phyloP scores from a whole-genome alignment of 2,888 invertebrate genomes.

The Phalera bucephala region DNA sequence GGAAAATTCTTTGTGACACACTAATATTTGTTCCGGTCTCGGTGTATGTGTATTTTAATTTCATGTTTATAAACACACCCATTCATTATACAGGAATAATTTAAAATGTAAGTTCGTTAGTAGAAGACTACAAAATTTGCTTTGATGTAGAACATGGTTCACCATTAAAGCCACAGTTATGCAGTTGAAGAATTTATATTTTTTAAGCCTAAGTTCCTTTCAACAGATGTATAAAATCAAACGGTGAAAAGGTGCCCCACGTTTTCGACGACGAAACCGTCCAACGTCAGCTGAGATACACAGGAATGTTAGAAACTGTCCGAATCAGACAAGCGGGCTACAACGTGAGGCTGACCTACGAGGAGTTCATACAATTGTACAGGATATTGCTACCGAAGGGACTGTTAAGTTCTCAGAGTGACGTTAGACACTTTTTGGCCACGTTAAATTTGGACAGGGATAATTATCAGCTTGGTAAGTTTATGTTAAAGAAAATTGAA shows the following conservation, averaged over 20 bases:
- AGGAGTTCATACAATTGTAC: conserved; percentile 96
- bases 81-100: no score
- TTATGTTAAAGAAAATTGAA: background rate
- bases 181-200: no score
- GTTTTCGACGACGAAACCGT: conserved; percentile 97
- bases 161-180: no score
- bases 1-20: no score
- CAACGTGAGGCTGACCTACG: conserved; percentile 95
- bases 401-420: conserved; percentile 91
- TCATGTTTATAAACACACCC: no score
- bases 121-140: no score
- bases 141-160: no score
- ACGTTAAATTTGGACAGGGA: conserved; percentile 93
- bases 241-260: conserved; percentile 95
- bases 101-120: no score
- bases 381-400: conserved; percentile 95
- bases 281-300: conserved; percentile 93
- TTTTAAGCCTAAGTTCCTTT: background rate
- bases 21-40: no score
- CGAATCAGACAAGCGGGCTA: conserved; percentile 97
- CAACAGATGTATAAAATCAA: conserved; percentile 96
- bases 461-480: conserved; percentile 92
- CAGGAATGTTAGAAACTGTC: conserved; percentile 98
- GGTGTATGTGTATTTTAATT: no score
- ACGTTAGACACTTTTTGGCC: conserved; percentile 92